These are phyloP conservation scores for Cetonia aurata DNA, from an alignment of 2,888 invertebrate genomes.

Conservation along the genomic window DNA sequence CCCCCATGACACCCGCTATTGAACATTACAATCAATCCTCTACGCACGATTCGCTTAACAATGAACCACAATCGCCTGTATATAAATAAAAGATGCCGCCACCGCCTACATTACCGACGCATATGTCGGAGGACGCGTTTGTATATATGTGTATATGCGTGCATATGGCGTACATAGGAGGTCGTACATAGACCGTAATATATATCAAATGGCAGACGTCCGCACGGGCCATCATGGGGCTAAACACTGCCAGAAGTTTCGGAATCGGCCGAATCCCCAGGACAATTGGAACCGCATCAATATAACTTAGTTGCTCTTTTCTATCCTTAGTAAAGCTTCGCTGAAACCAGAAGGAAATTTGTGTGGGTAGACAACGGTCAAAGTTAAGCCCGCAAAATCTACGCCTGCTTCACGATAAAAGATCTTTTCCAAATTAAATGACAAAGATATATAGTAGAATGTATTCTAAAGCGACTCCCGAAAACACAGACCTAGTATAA, in stretches of 20 bases:
- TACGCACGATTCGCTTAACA: constrained; percentile 48
- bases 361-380: constrained; percentile 40
- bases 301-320: constrained; percentile 46
- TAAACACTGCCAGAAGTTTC: constrained; percentile 38
- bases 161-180: constrained; percentile 8
- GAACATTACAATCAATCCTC: constrained; percentile 51
- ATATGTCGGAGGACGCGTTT: constrained; percentile 6
- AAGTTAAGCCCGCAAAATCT: constrained; percentile 38
- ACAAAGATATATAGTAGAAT: constrained; percentile 34
- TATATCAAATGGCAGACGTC: constrained; percentile 33
- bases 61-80: constrained; percentile 49
- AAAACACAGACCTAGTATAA: constrained; percentile 15
- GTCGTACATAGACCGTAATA: constrained; percentile 15
- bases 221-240: constrained; percentile 31
- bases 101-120: constrained; percentile 46
- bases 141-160: constrained; percentile 17
- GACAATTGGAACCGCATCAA: constrained; percentile 48
- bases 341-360: constrained; percentile 41
- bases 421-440: constrained; percentile 39
- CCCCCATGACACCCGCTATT: constrained; percentile 47
- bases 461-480: constrained; percentile 9
- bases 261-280: constrained; percentile 43
- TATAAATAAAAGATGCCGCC: constrained; percentile 52
- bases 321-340: constrained; percentile 38
- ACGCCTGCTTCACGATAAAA: constrained; percentile 38